Percentiles rank a stretch among this genome's conserved stretches.
These are phyloP conservation scores for Chrosomus eos DNA, from an alignment of 2,797 vertebrate species.

Conservation along the genomic window DNA sequence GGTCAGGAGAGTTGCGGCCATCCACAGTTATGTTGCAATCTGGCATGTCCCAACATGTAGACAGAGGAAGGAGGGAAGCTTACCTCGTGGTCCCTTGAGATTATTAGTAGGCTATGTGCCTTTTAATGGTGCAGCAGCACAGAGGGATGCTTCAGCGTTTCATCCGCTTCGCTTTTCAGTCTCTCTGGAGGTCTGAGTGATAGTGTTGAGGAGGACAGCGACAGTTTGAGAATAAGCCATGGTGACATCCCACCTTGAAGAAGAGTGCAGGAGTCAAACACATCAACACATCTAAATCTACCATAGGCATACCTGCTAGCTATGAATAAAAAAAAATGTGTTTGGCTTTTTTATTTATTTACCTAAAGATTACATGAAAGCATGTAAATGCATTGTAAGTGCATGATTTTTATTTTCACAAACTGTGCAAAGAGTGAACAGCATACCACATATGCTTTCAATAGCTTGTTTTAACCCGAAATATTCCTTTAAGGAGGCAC, in stretches of 20 bases:
- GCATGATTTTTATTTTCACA: not conserved
- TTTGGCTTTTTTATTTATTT: not conserved
- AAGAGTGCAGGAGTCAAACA: not conserved
- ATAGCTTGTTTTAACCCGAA: not conserved
- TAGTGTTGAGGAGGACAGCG: constrained; percentile 13
- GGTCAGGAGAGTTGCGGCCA: not conserved
- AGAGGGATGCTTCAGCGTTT: constrained; percentile 11
- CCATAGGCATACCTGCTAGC: not conserved
- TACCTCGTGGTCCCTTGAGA: constrained; percentile 4
- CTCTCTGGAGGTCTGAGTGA: constrained; percentile 9
- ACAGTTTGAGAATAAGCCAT: constrained; percentile 24
- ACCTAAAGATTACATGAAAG: not conserved
- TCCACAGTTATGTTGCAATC: not conserved
- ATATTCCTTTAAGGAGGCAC: not conserved
- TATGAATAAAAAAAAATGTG: not conserved
- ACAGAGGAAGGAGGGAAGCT: not conserved
- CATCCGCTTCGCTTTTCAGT: not conserved
- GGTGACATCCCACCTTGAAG: constrained; percentile 25
- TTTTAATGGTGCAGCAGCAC: constrained; percentile 21
- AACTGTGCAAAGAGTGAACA: not conserved
- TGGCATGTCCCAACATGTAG: constrained; percentile 8
- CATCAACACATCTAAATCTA: not conserved
- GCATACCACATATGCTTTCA: not conserved
- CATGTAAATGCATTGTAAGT: not conserved
- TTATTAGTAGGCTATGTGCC: constrained; percentile 14